Evolutionary conservation across 1,140 invertebrate genomes (phyloP).

Genomic region (Zeugodacus cucurbitae): DNA sequence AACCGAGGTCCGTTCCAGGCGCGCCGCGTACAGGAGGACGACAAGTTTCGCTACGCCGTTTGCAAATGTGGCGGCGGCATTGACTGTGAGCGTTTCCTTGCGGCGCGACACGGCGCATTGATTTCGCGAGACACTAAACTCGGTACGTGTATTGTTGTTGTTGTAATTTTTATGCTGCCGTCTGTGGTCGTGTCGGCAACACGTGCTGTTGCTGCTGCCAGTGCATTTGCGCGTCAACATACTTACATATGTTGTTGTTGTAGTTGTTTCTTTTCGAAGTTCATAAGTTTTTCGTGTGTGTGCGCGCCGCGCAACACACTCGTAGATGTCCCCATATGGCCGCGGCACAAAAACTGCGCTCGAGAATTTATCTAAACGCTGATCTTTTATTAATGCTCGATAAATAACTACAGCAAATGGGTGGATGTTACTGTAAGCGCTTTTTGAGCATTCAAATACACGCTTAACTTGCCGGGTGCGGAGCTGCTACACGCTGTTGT

Average conservation of each 20-base stretch:
- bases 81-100: slow-evolving; percentile 16
- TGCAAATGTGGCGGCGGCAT: background rate
- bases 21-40: slow-evolving; percentile 3
- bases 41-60: background rate
- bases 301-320: background rate
- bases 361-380: slow-evolving; percentile 44
- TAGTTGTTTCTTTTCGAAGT: too few species aligned
- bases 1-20: too few species aligned
- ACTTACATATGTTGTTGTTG: too few species aligned
- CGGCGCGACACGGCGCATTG: background rate
- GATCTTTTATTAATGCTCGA: slow-evolving; percentile 47
- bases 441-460: slow-evolving; percentile 33
- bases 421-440: slow-evolving; percentile 43
- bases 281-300: background rate
- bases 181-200: background rate
- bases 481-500: background rate
- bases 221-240: background rate
- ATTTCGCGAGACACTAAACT: background rate
- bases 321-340: slow-evolving; percentile 33
- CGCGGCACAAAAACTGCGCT: background rate
- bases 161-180: background rate
- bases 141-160: background rate
- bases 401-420: slow-evolving; percentile 46
- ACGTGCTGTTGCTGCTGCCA: background rate
- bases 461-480: background rate